phyloP scores from a whole-genome alignment of 2,888 invertebrate genomes.

The Amphipoea oculea region DNA sequence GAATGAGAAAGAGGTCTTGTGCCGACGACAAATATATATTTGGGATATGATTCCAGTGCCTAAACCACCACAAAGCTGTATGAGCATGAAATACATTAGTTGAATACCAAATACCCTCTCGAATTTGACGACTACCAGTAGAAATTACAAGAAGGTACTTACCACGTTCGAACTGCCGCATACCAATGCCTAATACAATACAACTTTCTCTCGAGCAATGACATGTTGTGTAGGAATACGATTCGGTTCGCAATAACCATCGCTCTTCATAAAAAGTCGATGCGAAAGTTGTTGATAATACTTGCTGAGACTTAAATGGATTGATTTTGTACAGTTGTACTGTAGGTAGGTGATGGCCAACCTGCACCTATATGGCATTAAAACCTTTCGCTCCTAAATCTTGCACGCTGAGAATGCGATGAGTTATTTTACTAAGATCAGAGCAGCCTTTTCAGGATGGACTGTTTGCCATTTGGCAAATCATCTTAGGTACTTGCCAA shows the following conservation, averaged over 20 bases:
- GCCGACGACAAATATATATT: not conserved
- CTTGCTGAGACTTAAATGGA: constrained; percentile 10
- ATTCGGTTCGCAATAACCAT: constrained; percentile 59
- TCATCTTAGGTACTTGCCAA: not conserved
- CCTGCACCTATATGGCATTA: constrained; percentile 7
- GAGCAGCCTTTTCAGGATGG: not conserved
- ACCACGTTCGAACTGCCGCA: constrained; percentile 70
- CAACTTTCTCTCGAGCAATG: constrained; percentile 74
- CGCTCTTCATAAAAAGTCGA: constrained; percentile 54
- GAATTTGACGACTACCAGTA: constrained; percentile 8
- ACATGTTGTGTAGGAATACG: constrained; percentile 68
- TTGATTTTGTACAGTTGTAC: constrained; percentile 15
- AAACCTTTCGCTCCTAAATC: constrained; percentile 46
- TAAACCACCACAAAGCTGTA: not conserved
- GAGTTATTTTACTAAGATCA: not conserved
- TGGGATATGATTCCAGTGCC: not conserved
- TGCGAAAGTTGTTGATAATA: constrained; percentile 53
- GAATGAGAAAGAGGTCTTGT: not conserved
- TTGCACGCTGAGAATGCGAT: not conserved
- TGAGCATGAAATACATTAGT: not conserved
- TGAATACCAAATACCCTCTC: not conserved
- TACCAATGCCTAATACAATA: constrained; percentile 65
- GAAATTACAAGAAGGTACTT: constrained; percentile 53
- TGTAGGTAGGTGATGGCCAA: constrained; percentile 40
- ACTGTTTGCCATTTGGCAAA: not conserved